These are phyloP conservation scores for Diplosoma virens DNA, from an alignment of 23 tunicate genomes.

Conservation along the genomic window DNA sequence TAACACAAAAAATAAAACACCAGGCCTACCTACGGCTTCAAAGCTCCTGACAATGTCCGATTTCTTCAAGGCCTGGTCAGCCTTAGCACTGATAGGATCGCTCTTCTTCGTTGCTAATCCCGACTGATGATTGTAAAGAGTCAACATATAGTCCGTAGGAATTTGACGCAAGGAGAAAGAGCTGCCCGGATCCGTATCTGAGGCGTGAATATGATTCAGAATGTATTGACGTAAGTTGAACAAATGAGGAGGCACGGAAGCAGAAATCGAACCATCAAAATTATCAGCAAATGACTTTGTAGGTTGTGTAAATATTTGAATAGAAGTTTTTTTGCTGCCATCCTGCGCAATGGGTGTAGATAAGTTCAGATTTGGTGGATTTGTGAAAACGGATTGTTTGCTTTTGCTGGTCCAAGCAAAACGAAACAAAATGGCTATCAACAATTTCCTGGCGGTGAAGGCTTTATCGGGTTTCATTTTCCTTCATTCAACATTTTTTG, in stretches of 20 bases:
- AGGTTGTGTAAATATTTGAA: too few relatives aligned
- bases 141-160: conserved; percentile 19
- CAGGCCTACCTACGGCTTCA: conserved; percentile 48
- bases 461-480: too few relatives aligned
- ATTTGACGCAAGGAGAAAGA: neutral
- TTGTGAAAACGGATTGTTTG: too few relatives aligned
- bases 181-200: neutral
- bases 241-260: conserved; percentile 14
- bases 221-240: conserved; percentile 8
- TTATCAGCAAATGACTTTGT: too few relatives aligned
- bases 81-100: conserved; percentile 23
- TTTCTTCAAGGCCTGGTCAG: conserved; percentile 36
- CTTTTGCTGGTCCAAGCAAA: too few relatives aligned
- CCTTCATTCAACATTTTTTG: too few relatives aligned
- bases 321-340: too few relatives aligned
- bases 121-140: conserved; percentile 10
- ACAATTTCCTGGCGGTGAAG: too few relatives aligned
- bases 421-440: too few relatives aligned
- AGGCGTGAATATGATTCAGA: conserved; percentile 22
- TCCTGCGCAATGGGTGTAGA: too few relatives aligned
- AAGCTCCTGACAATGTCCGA: conserved; percentile 72
- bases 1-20: neutral
- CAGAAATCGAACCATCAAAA: neutral
- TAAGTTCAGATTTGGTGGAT: too few relatives aligned
- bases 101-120: neutral